Conservation (phyloP, 2,888 invertebrate species). For the Bellardia bayeri region DNA sequence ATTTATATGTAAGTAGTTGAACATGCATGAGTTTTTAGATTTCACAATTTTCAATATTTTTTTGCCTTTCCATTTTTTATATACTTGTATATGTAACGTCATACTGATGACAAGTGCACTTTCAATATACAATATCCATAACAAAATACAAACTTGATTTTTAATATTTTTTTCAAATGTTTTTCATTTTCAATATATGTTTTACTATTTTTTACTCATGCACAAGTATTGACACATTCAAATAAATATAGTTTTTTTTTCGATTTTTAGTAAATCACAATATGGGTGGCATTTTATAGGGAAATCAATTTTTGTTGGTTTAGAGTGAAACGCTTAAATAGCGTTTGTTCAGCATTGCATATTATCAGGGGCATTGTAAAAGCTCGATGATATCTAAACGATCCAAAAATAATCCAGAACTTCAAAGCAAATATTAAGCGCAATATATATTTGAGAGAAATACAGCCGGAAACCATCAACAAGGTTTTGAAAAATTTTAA, state of each 20-base stretch:
- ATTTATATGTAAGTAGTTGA: slow-evolving; percentile 1
- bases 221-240: slow-evolving; percentile 34
- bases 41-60: slow-evolving; percentile 2
- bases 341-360: too few species aligned
- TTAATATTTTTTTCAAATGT: slow-evolving; percentile 22
- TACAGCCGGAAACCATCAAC: too few species aligned
- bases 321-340: too few species aligned
- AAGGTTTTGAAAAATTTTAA: too few species aligned
- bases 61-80: neutral
- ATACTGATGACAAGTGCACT: slow-evolving; percentile 55
- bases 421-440: too few species aligned
- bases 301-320: neutral
- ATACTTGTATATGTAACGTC: slow-evolving; percentile 12
- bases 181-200: slow-evolving; percentile 8
- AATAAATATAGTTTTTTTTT: slow-evolving; percentile 37
- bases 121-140: slow-evolving; percentile 50
- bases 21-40: slow-evolving; percentile 34
- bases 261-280: neutral
- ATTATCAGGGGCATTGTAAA: too few species aligned
- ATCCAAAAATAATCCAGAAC: too few species aligned
- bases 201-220: slow-evolving; percentile 3
- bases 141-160: slow-evolving; percentile 59
- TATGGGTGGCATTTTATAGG: neutral
- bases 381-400: too few species aligned
- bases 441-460: too few species aligned